Conservation (phyloP, 2,113 vertebrate genomes). For the Vulpes vulpes region DNA sequence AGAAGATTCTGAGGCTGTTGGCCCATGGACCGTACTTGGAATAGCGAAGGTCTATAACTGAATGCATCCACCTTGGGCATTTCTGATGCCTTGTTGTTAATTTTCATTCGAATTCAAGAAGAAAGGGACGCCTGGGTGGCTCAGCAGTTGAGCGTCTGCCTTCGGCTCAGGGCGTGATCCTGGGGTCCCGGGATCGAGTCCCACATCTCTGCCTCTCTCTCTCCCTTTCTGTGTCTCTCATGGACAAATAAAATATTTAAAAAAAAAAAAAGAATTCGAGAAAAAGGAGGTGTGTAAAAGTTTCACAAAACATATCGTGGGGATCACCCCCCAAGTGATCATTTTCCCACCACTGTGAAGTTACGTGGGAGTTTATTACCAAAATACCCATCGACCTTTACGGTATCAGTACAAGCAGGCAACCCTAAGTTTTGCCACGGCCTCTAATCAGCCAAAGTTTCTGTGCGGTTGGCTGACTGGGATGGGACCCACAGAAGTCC, state of each 20-base stretch:
- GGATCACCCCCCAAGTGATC: neutral
- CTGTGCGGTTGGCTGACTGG: neutral
- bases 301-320: neutral
- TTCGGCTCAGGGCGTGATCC: too few species aligned
- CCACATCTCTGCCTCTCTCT: too few species aligned
- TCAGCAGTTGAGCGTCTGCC: too few species aligned
- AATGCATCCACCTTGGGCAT: neutral
- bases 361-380: neutral
- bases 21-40: neutral
- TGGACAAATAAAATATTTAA: too few species aligned
- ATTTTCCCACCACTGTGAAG: neutral
- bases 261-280: too few species aligned
- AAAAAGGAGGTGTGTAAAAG: neutral
- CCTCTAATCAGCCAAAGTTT: neutral
- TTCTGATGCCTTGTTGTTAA: neutral
- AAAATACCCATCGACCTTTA: neutral
- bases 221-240: too few species aligned
- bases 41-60: neutral
- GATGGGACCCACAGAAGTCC: neutral
- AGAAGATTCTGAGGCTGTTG: neutral
- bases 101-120: neutral
- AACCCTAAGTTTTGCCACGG: neutral
- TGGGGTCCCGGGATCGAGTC: too few species aligned
- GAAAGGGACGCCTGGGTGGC: neutral
- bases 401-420: neutral